A percentile compares a stretch with the other conserved stretches of the same genome.
Conservation (phyloP, 2,888 invertebrate genomes). For the Cheilosia pagana region DNA sequence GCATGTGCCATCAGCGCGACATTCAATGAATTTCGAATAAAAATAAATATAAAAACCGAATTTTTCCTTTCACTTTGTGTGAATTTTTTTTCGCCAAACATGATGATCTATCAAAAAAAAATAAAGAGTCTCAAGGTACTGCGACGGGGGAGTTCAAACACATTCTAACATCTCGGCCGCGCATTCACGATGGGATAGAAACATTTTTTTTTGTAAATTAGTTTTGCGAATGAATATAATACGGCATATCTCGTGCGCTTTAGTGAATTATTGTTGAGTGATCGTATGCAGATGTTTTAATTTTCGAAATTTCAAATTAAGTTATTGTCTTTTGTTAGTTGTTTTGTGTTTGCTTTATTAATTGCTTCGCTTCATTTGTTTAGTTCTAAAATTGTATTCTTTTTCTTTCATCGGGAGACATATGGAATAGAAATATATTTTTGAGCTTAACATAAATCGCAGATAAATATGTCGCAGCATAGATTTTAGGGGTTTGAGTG, state of each 20-base stretch:
- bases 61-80: not conserved
- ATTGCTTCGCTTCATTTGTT: constrained; percentile 9
- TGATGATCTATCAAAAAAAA: not conserved
- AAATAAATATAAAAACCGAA: constrained; percentile 20
- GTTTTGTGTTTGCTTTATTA: not conserved
- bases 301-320: constrained; percentile 7
- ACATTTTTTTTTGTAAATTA: constrained; percentile 18
- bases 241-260: constrained; percentile 17
- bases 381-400: constrained; percentile 9
- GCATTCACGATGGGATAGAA: not conserved
- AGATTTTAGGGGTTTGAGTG: no score
- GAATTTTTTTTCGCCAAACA: constrained; percentile 14
- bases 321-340: constrained; percentile 2
- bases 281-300: constrained; percentile 30
- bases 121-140: constrained; percentile 24
- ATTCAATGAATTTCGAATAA: constrained; percentile 44
- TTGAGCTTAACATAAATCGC: no score
- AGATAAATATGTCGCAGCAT: no score
- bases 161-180: not conserved
- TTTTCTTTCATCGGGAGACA: no score
- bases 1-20: constrained; percentile 19
- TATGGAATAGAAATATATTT: no score
- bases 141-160: not conserved
- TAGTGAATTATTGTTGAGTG: constrained; percentile 40
- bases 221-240: constrained; percentile 10